phyloP scores from a whole-genome alignment of 1,140 invertebrate genomes.

The Neotoxoptera formosana region DNA sequence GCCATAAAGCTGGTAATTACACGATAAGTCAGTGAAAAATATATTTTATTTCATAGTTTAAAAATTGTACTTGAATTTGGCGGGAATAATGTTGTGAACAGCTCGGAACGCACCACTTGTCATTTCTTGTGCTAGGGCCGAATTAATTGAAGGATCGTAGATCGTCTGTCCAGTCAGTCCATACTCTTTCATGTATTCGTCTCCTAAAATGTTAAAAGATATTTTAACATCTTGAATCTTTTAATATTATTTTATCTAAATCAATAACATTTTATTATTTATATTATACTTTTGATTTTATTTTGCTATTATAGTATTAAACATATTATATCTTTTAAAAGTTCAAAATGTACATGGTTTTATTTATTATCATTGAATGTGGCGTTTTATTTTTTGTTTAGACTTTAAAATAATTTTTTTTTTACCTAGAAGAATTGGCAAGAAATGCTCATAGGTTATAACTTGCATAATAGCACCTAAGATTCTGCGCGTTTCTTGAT shows the following conservation, averaged over 20 bases:
- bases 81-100: constrained; percentile 42
- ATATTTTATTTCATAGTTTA: not conserved
- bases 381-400: not conserved
- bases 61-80: constrained; percentile 27
- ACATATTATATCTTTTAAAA: not conserved
- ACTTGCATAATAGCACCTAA: constrained; percentile 68
- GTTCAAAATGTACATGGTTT: not conserved
- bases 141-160: constrained; percentile 36
- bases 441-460: constrained; percentile 74
- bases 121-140: constrained; percentile 34
- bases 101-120: constrained; percentile 30
- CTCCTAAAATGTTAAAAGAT: not conserved
- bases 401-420: not conserved
- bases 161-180: not conserved
- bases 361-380: not conserved
- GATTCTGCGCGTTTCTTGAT: constrained; percentile 61
- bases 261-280: not conserved
- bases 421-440: constrained; percentile 71
- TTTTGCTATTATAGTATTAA: not conserved
- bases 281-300: not conserved
- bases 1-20: not conserved
- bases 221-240: not conserved
- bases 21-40: not conserved
- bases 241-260: not conserved
- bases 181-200: constrained; percentile 39